Conservation (phyloP, 92 coral and sea anemone genomes). For the Chrysogorgia sp. region DNA sequence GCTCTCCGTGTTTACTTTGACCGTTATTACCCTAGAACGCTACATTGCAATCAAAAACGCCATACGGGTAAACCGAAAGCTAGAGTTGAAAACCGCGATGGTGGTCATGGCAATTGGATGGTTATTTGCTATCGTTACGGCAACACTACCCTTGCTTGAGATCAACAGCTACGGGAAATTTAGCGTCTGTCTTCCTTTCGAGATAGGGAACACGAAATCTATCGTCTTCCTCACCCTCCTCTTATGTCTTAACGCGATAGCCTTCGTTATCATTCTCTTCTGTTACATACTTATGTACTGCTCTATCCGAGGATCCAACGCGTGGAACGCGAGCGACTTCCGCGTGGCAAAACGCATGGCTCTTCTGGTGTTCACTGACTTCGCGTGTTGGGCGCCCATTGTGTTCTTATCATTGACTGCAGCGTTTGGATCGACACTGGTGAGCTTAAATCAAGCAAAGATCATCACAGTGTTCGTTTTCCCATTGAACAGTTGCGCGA, state of each 20-base stretch:
- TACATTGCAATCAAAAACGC: conserved; percentile 96
- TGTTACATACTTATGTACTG: conserved; percentile 84
- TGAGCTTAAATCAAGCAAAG: conserved; percentile 83
- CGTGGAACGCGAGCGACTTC: conserved; percentile 96
- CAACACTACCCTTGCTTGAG: conserved; percentile 74
- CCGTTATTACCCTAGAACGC: conserved; percentile 89
- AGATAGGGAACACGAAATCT: conserved; percentile 74
- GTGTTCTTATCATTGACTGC: conserved; percentile 82
- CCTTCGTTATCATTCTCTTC: conserved; percentile 80
- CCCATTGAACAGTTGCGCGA: conserved; percentile 92
- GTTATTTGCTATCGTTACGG: conserved; percentile 71
- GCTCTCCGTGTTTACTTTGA: conserved; percentile 82
- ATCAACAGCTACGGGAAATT: conserved; percentile 86
- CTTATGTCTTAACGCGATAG: conserved; percentile 69
- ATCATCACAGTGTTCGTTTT: conserved; percentile 86
- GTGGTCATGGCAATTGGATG: conserved; percentile 84
- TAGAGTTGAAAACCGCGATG: conserved; percentile 75
- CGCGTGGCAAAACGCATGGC: conserved; percentile 96
- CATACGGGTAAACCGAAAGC: conserved; percentile 75
- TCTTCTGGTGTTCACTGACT: conserved; percentile 85
- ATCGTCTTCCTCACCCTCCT: conserved; percentile 75
- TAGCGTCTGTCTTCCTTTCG: conserved; percentile 94
- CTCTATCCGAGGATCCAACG: conserved; percentile 93
- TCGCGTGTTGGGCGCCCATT: conserved; percentile 97
- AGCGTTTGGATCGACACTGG: conserved; percentile 74